Evolutionary conservation across 2,113 vertebrate species (phyloP), one percentile per base, ranked within the genome.

Genomic region (Caranx melampygus): DNA sequence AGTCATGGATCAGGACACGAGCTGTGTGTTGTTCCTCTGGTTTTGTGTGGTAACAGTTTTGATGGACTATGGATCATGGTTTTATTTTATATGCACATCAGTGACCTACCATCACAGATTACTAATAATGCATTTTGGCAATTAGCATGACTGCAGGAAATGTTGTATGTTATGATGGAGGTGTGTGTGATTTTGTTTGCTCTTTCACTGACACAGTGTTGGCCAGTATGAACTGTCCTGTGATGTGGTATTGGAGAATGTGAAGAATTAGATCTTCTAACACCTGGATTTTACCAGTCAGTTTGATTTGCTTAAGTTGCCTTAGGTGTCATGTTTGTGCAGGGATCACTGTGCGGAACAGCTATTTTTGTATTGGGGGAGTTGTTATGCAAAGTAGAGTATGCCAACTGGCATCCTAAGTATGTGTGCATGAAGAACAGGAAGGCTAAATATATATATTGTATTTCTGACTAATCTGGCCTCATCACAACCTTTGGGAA

Each of bases 301-400:
- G 64, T 83, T 65, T 81, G 75, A 88, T 75, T 73, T 45, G n/a
- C 51, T 81, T 72, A 74, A 84, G 63, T 64, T 63, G 72, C 61
- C 44, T 40, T 44, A 45, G 75, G 52, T 84, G 76, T 67, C 75
- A 34, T 87, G 70, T 87, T 92, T 84, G 78, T 65, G 61, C 37
- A 79, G 54, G 70, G 71, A 71, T 75, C 51, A 47, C 64, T 82
- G 26, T 12, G 73, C 37, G 61, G 49, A 82, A 40, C 15, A 76
- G 84, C 85, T 94, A 94, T 94, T 91, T 93, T 75, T 57, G 87
- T 85, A 82, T n/a, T 70, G 63, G 84, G 81, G 78, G 76, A 83
- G 87, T 88, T 86, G 72, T 89, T 86, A 92, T 83, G 79, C 90
- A 87, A 92, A 92, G 83, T 84, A 87, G 84, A 91, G 79, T 88